Percentiles rank a stretch among this genome's conserved stretches.
Conservation (phyloP, 2,113 vertebrate species). For the Pluvianellus socialis region DNA sequence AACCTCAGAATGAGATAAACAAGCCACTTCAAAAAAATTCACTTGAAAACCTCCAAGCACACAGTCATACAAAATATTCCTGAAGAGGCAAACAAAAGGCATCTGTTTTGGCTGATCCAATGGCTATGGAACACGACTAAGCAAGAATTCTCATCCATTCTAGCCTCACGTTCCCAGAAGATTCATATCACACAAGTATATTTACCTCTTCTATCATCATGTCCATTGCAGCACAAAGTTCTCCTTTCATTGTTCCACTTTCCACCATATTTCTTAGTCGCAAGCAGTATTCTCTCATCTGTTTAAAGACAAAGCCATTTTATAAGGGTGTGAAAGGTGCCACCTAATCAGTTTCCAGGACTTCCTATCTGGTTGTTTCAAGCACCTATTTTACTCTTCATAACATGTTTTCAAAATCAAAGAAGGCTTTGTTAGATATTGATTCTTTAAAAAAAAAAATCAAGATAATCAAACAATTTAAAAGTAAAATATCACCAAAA, state of each 20-base stretch:
- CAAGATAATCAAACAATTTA: neutral
- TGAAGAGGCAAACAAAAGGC: neutral
- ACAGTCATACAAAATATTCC: neutral
- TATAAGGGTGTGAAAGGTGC: neutral
- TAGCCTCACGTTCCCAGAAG: neutral
- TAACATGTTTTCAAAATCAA: neutral
- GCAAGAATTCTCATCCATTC: neutral
- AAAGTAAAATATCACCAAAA: neutral
- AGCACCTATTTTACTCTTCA: neutral
- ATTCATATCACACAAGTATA: neutral
- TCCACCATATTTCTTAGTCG: conserved; percentile 90
- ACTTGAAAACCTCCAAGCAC: neutral
- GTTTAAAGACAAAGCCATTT: neutral
- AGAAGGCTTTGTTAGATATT: neutral
- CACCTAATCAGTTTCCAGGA: neutral
- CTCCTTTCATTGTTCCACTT: conserved; percentile 80
- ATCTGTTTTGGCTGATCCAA: neutral
- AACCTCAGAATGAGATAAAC: neutral
- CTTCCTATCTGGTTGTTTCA: neutral
- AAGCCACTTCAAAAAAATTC: neutral
- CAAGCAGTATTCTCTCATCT: conserved; percentile 97
- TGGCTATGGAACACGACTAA: neutral
- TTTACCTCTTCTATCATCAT: conserved; percentile 96
- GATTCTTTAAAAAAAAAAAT: neutral
- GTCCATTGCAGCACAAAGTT: conserved; percentile 84